Evolutionary conservation across 2,888 invertebrate species (phyloP).

Genomic region (Agrochola lychnidis): DNA sequence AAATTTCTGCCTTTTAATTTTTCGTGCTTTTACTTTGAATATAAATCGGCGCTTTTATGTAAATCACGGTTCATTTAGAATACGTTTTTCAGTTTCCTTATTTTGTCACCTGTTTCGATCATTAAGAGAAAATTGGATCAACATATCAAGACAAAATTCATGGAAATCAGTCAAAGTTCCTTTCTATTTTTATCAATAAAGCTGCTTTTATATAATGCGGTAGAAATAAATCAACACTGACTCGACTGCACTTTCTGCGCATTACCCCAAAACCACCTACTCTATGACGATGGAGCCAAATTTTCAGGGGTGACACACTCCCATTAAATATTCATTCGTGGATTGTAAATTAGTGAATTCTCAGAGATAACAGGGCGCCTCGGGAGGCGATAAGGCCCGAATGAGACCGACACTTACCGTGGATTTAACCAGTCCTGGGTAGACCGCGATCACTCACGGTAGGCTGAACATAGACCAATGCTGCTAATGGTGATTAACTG

Average conservation of each 20-base stretch:
- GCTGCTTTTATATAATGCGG: background rate
- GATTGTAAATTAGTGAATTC: slow-evolving; percentile 87
- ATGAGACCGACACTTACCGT: slow-evolving; percentile 68
- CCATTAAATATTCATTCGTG: slow-evolving; percentile 87
- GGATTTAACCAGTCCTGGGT: slow-evolving; percentile 69
- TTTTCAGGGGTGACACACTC: slow-evolving; percentile 85
- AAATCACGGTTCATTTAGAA: slow-evolving; percentile 46
- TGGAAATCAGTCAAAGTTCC: background rate
- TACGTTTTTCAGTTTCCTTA: slow-evolving; percentile 48
- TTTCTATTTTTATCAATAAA: background rate
- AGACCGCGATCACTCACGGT: slow-evolving; percentile 63
- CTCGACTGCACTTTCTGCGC: slow-evolving; percentile 48
- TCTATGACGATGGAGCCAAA: slow-evolving; percentile 70
- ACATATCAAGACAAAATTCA: background rate
- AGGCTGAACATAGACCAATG: slow-evolving; percentile 53
- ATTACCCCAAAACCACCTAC: slow-evolving; percentile 62
- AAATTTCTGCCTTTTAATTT: slow-evolving; percentile 58
- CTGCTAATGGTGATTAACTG: slow-evolving; percentile 55
- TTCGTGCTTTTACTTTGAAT: slow-evolving; percentile 44
- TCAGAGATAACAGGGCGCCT: slow-evolving; percentile 76
- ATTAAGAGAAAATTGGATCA: slow-evolving; percentile 5
- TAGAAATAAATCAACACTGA: slow-evolving; percentile 15
- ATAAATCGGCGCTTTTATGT: slow-evolving; percentile 49
- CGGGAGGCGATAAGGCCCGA: slow-evolving; percentile 75
- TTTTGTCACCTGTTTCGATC: slow-evolving; percentile 25